Percentiles rank a stretch among this genome's conserved stretches.
Evolutionary conservation across 2,888 invertebrate species (phyloP).

Genomic region (Anaspis maculata): DNA sequence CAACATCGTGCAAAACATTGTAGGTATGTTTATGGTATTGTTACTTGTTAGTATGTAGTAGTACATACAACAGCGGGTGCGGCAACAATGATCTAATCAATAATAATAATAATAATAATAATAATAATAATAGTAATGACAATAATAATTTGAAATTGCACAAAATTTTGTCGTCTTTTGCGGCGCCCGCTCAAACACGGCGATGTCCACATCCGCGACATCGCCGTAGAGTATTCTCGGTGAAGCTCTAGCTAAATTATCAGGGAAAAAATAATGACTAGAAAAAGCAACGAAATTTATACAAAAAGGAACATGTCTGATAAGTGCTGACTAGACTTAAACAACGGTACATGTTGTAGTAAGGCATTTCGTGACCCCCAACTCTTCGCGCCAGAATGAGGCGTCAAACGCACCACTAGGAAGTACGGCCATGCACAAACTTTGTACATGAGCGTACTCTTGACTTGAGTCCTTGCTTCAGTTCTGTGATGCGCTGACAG

Average conservation of each 20-base stretch:
- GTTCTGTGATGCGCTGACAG: too few relatives aligned
- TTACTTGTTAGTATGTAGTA: constrained; percentile 4
- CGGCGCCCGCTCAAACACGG: constrained; percentile 16
- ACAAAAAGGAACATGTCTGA: constrained; percentile 27
- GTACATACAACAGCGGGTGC: constrained; percentile 32
- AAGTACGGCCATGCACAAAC: constrained; percentile 10
- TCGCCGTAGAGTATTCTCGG: constrained; percentile 13
- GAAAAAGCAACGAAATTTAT: constrained; percentile 22
- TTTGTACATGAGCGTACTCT: too few relatives aligned
- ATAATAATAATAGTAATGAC: constrained; percentile 15
- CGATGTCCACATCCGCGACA: too few relatives aligned
- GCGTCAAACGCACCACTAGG: constrained; percentile 16
- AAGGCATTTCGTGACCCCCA: constrained; percentile 40
- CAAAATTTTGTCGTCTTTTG: too few relatives aligned
- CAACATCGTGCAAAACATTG: constrained; percentile 36
- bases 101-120: constrained; percentile 15
- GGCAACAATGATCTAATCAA: constrained; percentile 20
- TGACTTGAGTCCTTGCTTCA: too few relatives aligned
- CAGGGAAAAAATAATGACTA: constrained; percentile 33
- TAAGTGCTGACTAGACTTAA: constrained; percentile 40
- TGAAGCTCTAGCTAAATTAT: constrained; percentile 15
- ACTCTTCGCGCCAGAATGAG: constrained; percentile 34
- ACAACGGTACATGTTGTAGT: constrained; percentile 27
- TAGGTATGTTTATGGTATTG: constrained; percentile 13
- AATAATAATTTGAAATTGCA: too few relatives aligned